Evolutionary conservation across 2,113 vertebrate genomes (phyloP).

Genomic region (Ceratotherium simum): DNA sequence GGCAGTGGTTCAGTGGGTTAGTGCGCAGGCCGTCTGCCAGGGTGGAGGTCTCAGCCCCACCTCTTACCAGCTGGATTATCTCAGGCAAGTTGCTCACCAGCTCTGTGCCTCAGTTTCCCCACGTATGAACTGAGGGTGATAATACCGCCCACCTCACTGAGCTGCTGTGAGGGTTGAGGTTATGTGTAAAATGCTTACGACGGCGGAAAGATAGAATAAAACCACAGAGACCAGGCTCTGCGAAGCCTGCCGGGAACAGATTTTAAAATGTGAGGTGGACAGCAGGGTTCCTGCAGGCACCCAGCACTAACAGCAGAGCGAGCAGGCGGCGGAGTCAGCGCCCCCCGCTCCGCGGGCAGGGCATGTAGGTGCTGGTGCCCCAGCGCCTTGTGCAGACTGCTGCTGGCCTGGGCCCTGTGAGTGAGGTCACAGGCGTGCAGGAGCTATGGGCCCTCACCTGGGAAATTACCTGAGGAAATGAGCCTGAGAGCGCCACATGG

Average conservation of each 20-base stretch:
- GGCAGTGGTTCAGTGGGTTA: rapidly evolving
- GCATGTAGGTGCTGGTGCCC: rapidly evolving
- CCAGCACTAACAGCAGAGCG: rapidly evolving
- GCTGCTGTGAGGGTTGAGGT: rapidly evolving
- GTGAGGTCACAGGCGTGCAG: not conserved
- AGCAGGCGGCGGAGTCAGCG: no score
- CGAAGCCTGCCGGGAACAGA: not conserved
- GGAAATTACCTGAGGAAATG: not conserved
- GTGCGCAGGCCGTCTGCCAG: rapidly evolving
- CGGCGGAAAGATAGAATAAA: no score
- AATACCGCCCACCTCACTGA: rapidly evolving
- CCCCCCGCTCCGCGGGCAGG: not conserved
- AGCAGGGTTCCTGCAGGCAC: rapidly evolving
- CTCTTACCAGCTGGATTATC: not conserved
- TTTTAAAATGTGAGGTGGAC: rapidly evolving
- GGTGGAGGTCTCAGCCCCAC: not conserved
- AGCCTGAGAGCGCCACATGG: not conserved
- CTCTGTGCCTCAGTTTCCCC: not conserved
- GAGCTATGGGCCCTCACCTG: not conserved
- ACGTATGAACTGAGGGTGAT: not conserved
- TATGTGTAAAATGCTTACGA: not conserved
- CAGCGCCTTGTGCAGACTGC: not conserved
- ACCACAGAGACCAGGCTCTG: no score
- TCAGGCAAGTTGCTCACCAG: not conserved
- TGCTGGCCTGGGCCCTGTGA: not conserved